Evolutionary conservation across 2,888 invertebrate species (phyloP).

Genomic region (Himalopsyche japonica): DNA sequence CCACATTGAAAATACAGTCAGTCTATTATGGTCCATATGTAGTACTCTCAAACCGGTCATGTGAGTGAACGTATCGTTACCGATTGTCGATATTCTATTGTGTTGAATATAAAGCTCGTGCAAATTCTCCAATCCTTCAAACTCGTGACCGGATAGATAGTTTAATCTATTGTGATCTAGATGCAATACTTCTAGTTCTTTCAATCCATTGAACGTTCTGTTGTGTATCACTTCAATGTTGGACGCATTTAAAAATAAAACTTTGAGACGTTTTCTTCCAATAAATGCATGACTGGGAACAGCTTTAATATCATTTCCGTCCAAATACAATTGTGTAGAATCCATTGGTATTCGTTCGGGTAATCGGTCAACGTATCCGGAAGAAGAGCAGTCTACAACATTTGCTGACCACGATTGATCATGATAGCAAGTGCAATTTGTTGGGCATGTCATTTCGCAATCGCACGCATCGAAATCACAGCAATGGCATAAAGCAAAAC

Average conservation of each 20-base stretch:
- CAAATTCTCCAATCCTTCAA: constrained; percentile 75
- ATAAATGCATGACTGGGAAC: constrained; percentile 84
- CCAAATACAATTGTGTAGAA: constrained; percentile 84
- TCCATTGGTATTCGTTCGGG: constrained; percentile 89
- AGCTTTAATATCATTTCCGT: constrained; percentile 78
- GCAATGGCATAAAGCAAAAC: constrained; percentile 85
- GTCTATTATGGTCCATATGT: constrained; percentile 72
- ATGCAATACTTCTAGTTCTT: constrained; percentile 74
- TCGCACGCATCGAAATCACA: constrained; percentile 92
- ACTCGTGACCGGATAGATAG: constrained; percentile 76
- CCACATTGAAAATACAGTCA: constrained; percentile 73
- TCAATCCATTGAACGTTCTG: constrained; percentile 82
- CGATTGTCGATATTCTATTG: constrained; percentile 71
- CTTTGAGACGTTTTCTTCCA: constrained; percentile 76
- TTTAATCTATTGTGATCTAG: constrained; percentile 74
- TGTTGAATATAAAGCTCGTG: constrained; percentile 74
- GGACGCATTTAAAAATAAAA: constrained; percentile 76
- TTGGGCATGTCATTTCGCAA: constrained; percentile 90
- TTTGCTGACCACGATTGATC: constrained; percentile 86
- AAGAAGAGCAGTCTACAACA: constrained; percentile 79
- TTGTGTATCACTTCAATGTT: constrained; percentile 79
- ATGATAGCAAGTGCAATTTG: constrained; percentile 85
- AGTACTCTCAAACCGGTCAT: constrained; percentile 68
- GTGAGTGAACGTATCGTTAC: constrained; percentile 71
- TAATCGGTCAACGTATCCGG: constrained; percentile 69